A percentile compares a stretch with the other conserved stretches of the same genome.
phyloP scores from a whole-genome alignment of 2,888 invertebrate genomes.

The Rhaphigaster nebulosa region DNA sequence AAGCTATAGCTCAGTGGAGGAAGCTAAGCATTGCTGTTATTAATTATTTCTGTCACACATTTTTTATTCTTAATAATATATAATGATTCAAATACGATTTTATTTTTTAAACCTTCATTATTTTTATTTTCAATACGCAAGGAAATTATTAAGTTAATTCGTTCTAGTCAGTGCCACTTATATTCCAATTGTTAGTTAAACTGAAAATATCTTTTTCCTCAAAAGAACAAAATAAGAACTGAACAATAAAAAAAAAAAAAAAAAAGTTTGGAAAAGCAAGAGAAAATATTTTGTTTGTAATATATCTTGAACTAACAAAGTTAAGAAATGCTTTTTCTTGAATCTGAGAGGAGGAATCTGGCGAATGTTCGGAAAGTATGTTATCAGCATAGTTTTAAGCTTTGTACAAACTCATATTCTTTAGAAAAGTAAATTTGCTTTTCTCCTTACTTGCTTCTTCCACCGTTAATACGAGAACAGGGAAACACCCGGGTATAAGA shows the following conservation, averaged over 20 bases:
- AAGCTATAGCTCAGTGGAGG: too few species aligned
- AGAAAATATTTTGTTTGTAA: neutral
- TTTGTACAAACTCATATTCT: neutral
- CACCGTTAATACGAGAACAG: neutral
- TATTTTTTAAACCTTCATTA: too few species aligned
- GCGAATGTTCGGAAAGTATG: neutral
- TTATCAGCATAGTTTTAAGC: neutral
- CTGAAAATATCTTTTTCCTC: neutral
- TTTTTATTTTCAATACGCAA: too few species aligned
- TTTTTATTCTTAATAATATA: too few species aligned
- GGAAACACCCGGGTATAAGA: neutral
- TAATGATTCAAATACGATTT: too few species aligned
- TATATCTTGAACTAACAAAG: neutral
- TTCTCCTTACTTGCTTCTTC: neutral
- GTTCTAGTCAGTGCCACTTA: too few species aligned
- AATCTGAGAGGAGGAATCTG: neutral
- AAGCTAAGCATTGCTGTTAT: too few species aligned
- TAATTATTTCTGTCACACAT: too few species aligned
- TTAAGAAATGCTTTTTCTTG: neutral
- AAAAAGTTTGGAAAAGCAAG: neutral
- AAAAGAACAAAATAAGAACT: neutral
- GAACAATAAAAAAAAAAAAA: neutral
- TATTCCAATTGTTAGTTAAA: too few species aligned
- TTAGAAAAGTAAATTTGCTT: neutral
- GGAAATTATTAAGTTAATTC: too few species aligned